Conservation (phyloP, 2,797 vertebrate genomes). For the Tragelaphus oryx region DNA sequence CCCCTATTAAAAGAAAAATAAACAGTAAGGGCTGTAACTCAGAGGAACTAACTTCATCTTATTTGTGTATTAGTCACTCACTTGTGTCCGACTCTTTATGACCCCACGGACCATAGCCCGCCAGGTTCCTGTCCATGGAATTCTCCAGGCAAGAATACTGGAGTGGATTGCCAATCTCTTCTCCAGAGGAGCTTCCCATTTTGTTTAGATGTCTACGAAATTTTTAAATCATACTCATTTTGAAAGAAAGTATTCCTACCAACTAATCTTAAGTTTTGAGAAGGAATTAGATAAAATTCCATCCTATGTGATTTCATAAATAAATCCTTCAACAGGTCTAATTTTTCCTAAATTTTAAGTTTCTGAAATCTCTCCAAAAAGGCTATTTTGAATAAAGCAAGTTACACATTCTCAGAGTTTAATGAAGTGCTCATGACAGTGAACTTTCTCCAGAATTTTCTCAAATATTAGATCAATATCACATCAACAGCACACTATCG, state of each 20-base stretch:
- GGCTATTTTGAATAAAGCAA: neutral
- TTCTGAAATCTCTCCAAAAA: slow-evolving; percentile 2
- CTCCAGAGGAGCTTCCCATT: neutral
- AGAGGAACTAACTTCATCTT: neutral
- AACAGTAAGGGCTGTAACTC: neutral
- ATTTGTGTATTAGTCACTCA: neutral
- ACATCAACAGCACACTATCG: neutral
- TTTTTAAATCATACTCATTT: neutral
- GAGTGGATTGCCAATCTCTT: neutral
- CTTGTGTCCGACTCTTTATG: neutral
- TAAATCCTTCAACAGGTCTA: neutral
- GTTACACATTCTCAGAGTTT: neutral
- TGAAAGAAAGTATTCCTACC: neutral
- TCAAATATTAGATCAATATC: neutral
- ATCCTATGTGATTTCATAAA: neutral
- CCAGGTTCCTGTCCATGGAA: neutral
- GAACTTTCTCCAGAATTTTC: neutral
- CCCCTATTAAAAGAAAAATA: neutral
- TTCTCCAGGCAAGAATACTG: neutral
- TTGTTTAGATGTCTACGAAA: neutral
- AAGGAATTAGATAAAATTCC: neutral
- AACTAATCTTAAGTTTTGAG: neutral
- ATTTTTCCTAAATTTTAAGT: slow-evolving; percentile 4
- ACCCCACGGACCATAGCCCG: rapidly evolving
- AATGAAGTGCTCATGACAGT: neutral